Evolutionary conservation across 2,888 invertebrate species (phyloP), one percentile per base, ranked within the genome.

Genomic region (Macaria notata): DNA sequence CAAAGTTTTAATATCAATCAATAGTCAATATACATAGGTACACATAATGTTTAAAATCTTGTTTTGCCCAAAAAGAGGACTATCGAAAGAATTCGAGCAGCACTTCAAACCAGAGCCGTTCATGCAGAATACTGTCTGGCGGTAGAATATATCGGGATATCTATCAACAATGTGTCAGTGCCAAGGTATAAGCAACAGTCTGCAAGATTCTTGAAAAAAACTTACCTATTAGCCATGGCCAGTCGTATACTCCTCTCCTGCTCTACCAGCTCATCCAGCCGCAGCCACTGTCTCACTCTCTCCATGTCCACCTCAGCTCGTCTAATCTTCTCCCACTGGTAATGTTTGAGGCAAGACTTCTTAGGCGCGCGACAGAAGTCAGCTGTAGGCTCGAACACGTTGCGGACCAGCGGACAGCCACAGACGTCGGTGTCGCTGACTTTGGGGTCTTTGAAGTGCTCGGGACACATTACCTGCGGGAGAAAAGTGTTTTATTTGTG

Each of bases 271-370:
- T 99, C 99, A 71, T 99, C 99, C 76, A 98, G 93, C 79, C 97
- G 95, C 64, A 98, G 89, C 98, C 98, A 98, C 92, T 98, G 96
- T 0, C 96, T 91, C 0, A 96, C 96, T n/a, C 95, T 84, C 84
- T 99, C 98, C 94, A 98, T 95, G 78, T 99, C 99, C 46, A 99
- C 97, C 92, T 98, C 97, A 0, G 99, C 99, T 19, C 98, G 85
- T 0, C 98, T 92, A 62, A 98, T 86, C 84, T 98, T 98, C 86
- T 99, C 99, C 99, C 99, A 99, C 68, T 97, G 96, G 80, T 96
- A 96, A 81, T 99, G 99, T 71, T 95, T 95, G 52, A 96, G 94
- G 77, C 99, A 99, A 64, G 94, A 95, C 82, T 98, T 98, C 83
- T 98, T 98, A 0, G 98, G 95, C 0, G 95, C 95, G 4, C 89